Evolutionary conservation across 2,113 vertebrate genomes (phyloP), one percentile per base, ranked within the genome.

Genomic region (Ceratotherium simum): DNA sequence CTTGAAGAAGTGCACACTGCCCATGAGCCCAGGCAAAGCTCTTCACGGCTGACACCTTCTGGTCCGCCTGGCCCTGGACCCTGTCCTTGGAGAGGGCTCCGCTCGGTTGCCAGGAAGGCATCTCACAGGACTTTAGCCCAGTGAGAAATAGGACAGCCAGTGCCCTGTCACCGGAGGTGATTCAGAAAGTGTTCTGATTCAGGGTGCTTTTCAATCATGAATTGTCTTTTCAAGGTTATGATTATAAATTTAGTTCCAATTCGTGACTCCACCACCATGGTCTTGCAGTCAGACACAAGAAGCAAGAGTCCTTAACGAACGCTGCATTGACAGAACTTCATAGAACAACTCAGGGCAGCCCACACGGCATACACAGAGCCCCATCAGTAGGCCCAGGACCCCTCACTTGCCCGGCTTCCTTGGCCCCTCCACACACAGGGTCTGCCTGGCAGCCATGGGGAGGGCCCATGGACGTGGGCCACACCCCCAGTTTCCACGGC

Each of bases 331-430:
- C 36, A 8, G 8, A 67, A 9, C 58, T 78, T 80, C 51, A 20
- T 14, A 27, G 21, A 29, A n/a, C 21, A 8, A 13, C 60, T 6
- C 36, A 14, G 36, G 36, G 29, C 33, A 33, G 39, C 14, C 67
- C 29, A 11, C 13, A 9, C 5, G 5, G 5, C 21, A 16, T 65
- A 39, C 36, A 42, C 0, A 2, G 48, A 2, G 6, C 27, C 27
- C 29, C 7, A 3, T 25, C 58, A 6, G 33, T 31, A 69, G 56
- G 7, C 46, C 36, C 10, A 12, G 36, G 29, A 6, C 18, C 25
- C 58, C 36, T 87, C 3, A 0, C 2, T 18, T 5, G 13, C 36
- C 11, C 0, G 1, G 36, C 58, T 48, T 20, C 29, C 5, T 2
- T 7, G 81, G 46, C n/a, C 60, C 21, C 39, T 64, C 11, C 5